Evolutionary conservation across 2,797 vertebrate genomes (phyloP).

Genomic region (Gymnodraco acuticeps): DNA sequence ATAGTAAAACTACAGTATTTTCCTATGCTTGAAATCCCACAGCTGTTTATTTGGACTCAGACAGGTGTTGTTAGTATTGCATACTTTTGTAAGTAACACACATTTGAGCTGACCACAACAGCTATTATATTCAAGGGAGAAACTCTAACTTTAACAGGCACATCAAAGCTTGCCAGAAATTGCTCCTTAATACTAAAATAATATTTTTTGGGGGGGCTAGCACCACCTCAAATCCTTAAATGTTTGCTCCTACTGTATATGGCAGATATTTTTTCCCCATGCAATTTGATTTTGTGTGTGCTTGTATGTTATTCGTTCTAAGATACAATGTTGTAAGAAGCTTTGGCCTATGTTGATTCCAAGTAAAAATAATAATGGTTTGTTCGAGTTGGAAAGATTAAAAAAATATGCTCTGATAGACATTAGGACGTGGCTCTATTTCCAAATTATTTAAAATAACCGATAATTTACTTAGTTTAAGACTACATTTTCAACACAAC

Average conservation of each 20-base stretch:
- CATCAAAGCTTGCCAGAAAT: constrained; percentile 13
- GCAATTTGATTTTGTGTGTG: neutral
- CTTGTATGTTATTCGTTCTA: neutral
- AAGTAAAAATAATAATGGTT: neutral
- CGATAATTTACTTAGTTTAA: neutral
- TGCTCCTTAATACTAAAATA: constrained; percentile 16
- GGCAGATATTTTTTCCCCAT: neutral
- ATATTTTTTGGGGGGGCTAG: neutral
- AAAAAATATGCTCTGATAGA: neutral
- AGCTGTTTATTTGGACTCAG: no score
- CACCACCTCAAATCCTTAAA: neutral
- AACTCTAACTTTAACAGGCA: neutral
- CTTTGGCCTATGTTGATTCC: neutral
- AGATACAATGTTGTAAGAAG: neutral
- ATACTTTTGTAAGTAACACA: neutral
- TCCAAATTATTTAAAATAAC: neutral
- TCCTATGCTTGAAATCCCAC: no score
- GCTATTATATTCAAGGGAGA: neutral
- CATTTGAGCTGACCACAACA: constrained; percentile 11
- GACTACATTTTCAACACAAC: neutral
- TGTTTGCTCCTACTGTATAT: neutral
- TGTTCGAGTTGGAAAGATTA: neutral
- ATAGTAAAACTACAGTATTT: neutral
- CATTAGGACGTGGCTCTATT: neutral
- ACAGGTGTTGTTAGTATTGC: neutral